Conservation (phyloP, 30 jellyfish, hydroid and myxozoan species). For the Cassiopea andromeda region DNA sequence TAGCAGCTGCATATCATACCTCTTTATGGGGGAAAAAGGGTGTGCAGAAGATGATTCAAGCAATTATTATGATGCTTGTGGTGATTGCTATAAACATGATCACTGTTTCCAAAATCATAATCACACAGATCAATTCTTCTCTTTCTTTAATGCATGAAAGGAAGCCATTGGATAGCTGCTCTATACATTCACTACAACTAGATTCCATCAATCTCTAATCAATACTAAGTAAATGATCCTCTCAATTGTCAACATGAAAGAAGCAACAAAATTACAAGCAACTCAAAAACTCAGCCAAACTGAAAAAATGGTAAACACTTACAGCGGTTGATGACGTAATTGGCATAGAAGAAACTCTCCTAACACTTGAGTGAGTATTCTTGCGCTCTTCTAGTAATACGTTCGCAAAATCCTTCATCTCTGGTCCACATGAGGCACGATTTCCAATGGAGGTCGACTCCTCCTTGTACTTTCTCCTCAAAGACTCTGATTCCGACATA, state of each 20-base stretch:
- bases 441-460: background rate
- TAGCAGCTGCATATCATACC: no score
- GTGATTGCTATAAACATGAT: no score
- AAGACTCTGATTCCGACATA: conserved; percentile 48
- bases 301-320: conserved; percentile 3
- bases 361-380: conserved; percentile 5
- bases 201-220: no score
- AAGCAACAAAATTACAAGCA: background rate
- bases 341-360: conserved; percentile 63
- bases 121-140: no score
- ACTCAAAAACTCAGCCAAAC: background rate
- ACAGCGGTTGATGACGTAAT: conserved; percentile 22
- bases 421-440: conserved; percentile 25
- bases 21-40: no score
- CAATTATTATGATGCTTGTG: no score
- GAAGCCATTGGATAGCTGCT: no score
- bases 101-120: no score
- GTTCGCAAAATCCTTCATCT: background rate
- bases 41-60: no score
- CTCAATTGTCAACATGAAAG: background rate
- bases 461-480: conserved; percentile 16
- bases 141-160: no score
- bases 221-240: background rate
- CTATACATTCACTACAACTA: no score
- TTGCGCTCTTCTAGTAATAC: background rate